Base-by-base conservation (phyloP, 1,140 invertebrate genomes). In the Zaprionus davidi region DNA sequence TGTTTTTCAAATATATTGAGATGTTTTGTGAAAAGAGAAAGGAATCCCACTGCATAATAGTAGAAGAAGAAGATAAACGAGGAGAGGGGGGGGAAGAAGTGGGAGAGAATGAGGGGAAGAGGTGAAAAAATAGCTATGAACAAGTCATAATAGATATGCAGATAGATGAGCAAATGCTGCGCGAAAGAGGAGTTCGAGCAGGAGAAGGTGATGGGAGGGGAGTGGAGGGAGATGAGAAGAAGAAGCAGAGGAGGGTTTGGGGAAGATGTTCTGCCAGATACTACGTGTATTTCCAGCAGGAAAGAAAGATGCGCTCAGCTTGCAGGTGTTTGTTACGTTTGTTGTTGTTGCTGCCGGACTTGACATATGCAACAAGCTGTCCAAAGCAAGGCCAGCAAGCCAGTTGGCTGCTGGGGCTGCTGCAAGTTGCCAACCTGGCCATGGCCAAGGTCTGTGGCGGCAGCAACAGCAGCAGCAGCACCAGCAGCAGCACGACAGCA, bases 291-390 rank as follows among this genome's bases (percentile, higher is more conserved):
- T 34, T 56, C 20, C n/a, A 24, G n/a, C 28, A 57, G 9, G 57
- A n/a, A 13, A n/a, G 41, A 49, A 51, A 71, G 58, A 58, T 70
- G 59, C 24, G 68, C 44, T 44, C 2, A 28, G 58, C 57, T 65
- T 71, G 73, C 73, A 71, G 68, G 66, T 75, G 72, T 71, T 71
- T 66, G 62, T 57, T 63, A 36, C 56, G 26, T 41, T 24, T 51
- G 68, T 53, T 70, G 72, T 51, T 72, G 44, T 28, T 51, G 65
- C 28, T 56, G 69, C 36, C 57, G 26, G 69, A 63, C 72, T 73
- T 77, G 75, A 68, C 75, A 77, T 62, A 57, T 67, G 64, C 75
- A 77, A 64, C 70, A 77, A 63, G 63, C 69, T 72, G 70, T 66
- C 69, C 58, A 62, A 60, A 76, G 74, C 63, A 76, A 76, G 74